Evolutionary conservation across 1,140 invertebrate genomes (phyloP), one percentile per base, ranked within the genome.

Genomic region (Papilio helenus): DNA sequence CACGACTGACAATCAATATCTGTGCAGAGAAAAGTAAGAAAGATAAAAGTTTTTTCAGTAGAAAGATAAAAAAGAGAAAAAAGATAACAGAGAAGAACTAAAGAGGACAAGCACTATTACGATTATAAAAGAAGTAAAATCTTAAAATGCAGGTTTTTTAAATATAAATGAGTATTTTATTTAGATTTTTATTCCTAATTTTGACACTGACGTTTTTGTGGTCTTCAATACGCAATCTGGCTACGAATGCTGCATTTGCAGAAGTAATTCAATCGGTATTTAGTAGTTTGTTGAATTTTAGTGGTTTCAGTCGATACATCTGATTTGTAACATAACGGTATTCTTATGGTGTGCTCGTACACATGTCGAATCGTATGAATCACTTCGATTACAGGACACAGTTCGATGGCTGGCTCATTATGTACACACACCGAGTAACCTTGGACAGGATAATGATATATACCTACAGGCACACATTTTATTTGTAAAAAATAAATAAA

Each of bases 321-420:
- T 68, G 26, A 68, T 14, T 68, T 44, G 39, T 72, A 74, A 46
- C 71, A 44, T 72, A 72, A 74, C 72, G 72, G 72, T 44, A 74
- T 74, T 74, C 42, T n/a, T 44, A 49, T 49, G 39, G 9, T 74
- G 72, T 44, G 42, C 61, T 29, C 61, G 61, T 49, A 74, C 72
- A 74, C 72, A 74, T 74, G 72, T 74, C n/a, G 42, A 74, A 49
- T 26, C n/a, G 39, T 23, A 74, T 74, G 72, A 74, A 74, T 74
- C 72, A 74, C 20, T 20, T 74, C 72, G 72, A 74, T 74, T 44
- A 74, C 72, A 20, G 72, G 29, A 29, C n/a, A 1, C 10, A 20
- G 72, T 74, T 74, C 72, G 44, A 74, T 46, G 72, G 72, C n/a
- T 73, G 72, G 9, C 72, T 74, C 72, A 74, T 74, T 74, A 49